Percentiles rank a stretch among this genome's conserved stretches.
These are phyloP conservation scores for Antheraea yamamai DNA, from an alignment of 2,888 invertebrate genomes.

Conservation along the genomic window DNA sequence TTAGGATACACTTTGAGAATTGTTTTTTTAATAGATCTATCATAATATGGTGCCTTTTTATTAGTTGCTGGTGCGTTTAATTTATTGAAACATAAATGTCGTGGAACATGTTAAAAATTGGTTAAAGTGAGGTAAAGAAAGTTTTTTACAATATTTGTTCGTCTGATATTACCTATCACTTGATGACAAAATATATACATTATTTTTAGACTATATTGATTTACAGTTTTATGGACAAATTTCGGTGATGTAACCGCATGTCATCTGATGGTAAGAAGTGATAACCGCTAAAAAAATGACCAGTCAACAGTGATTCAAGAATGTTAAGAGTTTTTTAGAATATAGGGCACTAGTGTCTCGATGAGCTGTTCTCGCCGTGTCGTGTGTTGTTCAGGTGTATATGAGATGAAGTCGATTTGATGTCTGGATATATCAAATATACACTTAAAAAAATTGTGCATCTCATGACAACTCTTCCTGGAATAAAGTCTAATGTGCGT, in stretches of 20 bases:
- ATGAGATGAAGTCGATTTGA: too few species aligned
- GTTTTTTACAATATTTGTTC: not conserved
- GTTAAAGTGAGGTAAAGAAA: not conserved
- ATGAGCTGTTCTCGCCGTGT: not conserved
- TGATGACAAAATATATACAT: too few species aligned
- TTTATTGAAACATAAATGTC: not conserved
- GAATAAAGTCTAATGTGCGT: too few species aligned
- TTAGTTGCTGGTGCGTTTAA: slow-evolving; percentile 44
- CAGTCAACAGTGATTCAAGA: not conserved
- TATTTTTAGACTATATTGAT: too few species aligned
- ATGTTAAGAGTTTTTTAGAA: not conserved
- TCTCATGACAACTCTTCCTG: not conserved
- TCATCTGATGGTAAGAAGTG: not conserved
- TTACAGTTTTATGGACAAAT: not conserved
- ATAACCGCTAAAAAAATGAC: not conserved
- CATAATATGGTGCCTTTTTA: slow-evolving; percentile 45
- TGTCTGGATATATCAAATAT: not conserved
- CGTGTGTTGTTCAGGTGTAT: not conserved
- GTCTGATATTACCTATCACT: not conserved
- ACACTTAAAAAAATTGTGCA: not conserved
- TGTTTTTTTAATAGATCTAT: not conserved
- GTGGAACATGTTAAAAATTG: not conserved
- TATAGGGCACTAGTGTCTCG: not conserved
- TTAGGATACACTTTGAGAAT: not conserved
- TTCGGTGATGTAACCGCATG: not conserved